A percentile compares a stretch with the other conserved stretches of the same genome.
phyloP scores from a whole-genome alignment of 1,140 invertebrate genomes.

The Camponotus vicinus region DNA sequence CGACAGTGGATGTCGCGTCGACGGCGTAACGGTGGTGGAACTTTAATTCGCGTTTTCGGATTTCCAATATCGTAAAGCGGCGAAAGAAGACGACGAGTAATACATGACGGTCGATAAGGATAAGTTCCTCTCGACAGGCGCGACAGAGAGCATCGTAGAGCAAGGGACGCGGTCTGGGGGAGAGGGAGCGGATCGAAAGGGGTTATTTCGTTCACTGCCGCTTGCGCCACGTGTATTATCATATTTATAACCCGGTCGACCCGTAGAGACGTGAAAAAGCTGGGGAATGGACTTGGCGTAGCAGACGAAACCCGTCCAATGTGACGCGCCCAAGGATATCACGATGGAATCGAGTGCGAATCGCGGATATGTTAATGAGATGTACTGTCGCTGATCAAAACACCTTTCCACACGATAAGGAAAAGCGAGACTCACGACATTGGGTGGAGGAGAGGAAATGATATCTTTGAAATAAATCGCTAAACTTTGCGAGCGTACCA shows the following conservation, averaged over 20 bases:
- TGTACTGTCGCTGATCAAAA: slow-evolving; percentile 6
- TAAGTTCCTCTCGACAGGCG: slow-evolving; percentile 62
- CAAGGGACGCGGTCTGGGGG: slow-evolving; percentile 61
- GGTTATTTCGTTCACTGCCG: slow-evolving; percentile 81
- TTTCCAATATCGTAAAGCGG: slow-evolving; percentile 80
- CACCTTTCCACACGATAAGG: not conserved
- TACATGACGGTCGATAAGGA: slow-evolving; percentile 75
- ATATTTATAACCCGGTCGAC: slow-evolving; percentile 82
- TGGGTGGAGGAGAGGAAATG: not conserved
- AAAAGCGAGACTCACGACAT: not conserved
- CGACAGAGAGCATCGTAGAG: not conserved
- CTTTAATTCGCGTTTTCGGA: slow-evolving; percentile 82
- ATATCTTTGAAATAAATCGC: not conserved
- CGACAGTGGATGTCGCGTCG: slow-evolving; percentile 20
- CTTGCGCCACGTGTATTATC: slow-evolving; percentile 79
- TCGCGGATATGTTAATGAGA: slow-evolving; percentile 44
- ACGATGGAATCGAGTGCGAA: slow-evolving; percentile 30
- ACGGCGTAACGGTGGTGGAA: slow-evolving; percentile 62
- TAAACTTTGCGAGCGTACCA: not conserved
- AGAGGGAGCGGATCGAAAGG: slow-evolving; percentile 74
- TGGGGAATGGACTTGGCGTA: slow-evolving; percentile 38
- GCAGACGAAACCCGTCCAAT: slow-evolving; percentile 49
- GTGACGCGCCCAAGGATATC: slow-evolving; percentile 44
- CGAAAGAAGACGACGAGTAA: slow-evolving; percentile 76
- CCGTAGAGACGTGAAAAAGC: slow-evolving; percentile 72